phyloP scores from a whole-genome alignment of 2,797 vertebrate genomes.

The Varecia variegata region DNA sequence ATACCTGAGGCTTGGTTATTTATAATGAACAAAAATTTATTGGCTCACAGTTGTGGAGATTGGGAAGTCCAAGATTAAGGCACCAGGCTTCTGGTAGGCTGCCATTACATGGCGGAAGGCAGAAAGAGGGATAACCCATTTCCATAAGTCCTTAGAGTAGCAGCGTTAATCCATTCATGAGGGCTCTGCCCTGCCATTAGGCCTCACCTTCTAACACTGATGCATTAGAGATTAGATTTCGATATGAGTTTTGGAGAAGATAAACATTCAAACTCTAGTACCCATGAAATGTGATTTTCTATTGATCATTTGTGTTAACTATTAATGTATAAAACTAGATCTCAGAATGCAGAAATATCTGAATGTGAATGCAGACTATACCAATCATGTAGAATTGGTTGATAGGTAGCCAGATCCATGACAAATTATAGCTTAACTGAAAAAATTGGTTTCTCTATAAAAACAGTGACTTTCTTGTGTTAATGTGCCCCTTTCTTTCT shows the following conservation, averaged over 20 bases:
- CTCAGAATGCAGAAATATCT: background rate
- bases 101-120: background rate
- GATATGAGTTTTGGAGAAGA: background rate
- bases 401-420: background rate
- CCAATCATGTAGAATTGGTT: background rate
- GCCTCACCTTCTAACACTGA: background rate
- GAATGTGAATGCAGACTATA: background rate
- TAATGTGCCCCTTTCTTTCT: background rate
- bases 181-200: background rate
- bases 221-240: background rate
- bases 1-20: background rate
- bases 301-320: slow-evolving; percentile 61
- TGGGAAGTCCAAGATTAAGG: background rate
- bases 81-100: background rate
- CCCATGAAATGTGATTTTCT: background rate
- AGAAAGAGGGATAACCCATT: background rate
- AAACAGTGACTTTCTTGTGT: background rate
- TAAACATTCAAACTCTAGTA: background rate
- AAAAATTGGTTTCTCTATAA: background rate
- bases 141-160: too few relatives aligned
- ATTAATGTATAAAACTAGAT: background rate
- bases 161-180: background rate
- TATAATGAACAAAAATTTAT: background rate
- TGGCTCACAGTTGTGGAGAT: background rate
- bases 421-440: background rate